Conservation (phyloP, 2,888 invertebrate genomes). For the Heliconius erato region DNA sequence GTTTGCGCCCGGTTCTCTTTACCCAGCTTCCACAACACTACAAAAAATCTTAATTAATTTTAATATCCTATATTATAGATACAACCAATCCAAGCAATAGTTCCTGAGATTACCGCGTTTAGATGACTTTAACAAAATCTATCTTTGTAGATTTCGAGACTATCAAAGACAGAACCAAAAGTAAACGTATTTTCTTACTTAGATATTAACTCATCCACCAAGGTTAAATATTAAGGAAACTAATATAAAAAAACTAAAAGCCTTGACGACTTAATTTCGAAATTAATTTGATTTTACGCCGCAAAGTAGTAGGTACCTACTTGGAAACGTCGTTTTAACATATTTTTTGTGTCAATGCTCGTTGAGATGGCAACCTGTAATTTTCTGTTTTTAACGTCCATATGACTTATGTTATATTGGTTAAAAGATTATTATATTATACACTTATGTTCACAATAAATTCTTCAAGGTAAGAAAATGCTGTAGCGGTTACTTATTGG, state of each 20-base stretch:
- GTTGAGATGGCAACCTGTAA: slow-evolving; percentile 52
- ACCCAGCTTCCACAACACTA: too few species aligned
- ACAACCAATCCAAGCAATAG: too few species aligned
- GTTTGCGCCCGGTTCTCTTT: too few species aligned
- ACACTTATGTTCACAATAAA: not conserved
- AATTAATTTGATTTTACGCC: slow-evolving; percentile 12
- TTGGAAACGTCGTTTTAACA: slow-evolving; percentile 36
- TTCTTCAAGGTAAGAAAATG: not conserved
- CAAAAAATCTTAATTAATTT: too few species aligned
- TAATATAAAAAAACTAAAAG: not conserved
- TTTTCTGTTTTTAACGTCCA: slow-evolving; percentile 57
- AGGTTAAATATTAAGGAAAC: not conserved
- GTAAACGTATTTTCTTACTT: not conserved
- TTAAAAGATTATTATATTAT: slow-evolving; percentile 26
- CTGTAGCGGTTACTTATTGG: not conserved
- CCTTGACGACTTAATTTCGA: slow-evolving; percentile 26
- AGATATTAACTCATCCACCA: not conserved
- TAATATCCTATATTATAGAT: too few species aligned
- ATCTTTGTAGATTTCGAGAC: too few species aligned
- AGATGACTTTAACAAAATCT: too few species aligned
- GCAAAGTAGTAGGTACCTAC: slow-evolving; percentile 2
- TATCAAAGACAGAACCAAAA: too few species aligned
- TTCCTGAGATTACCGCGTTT: too few species aligned
- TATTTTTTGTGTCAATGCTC: slow-evolving; percentile 54
- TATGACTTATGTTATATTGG: slow-evolving; percentile 48